phyloP scores from a whole-genome alignment of 2,888 invertebrate genomes.

The Malachius bipustulatus region DNA sequence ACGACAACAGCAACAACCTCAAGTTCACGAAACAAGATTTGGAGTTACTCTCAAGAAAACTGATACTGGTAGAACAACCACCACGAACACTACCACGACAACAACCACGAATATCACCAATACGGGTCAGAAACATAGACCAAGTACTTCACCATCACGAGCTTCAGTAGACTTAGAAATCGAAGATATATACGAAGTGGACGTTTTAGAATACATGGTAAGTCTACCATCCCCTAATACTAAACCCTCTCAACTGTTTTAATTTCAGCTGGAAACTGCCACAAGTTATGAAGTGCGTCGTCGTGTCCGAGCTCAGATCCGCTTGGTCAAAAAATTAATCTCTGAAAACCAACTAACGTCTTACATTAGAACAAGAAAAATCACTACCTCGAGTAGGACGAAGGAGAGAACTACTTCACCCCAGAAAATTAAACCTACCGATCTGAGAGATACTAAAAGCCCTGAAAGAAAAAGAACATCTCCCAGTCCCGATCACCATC shows the following conservation, averaged over 20 bases:
- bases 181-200: constrained; percentile 61
- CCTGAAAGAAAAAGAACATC: constrained; percentile 15
- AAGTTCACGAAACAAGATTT: constrained; percentile 43
- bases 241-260: constrained; percentile 13
- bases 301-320: constrained; percentile 64
- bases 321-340: constrained; percentile 53
- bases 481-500: constrained; percentile 23
- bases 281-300: constrained; percentile 66
- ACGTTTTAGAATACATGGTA: constrained; percentile 59
- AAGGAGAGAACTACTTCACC: neutral
- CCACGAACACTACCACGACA: constrained; percentile 34
- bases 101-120: constrained; percentile 21
- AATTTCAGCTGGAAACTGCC: constrained; percentile 58
- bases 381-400: constrained; percentile 6
- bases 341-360: constrained; percentile 28
- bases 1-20: neutral
- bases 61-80: constrained; percentile 41
- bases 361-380: constrained; percentile 22
- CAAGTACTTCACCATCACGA: constrained; percentile 37
- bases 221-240: constrained; percentile 31
- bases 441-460: constrained; percentile 30
- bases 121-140: constrained; percentile 38
- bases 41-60: constrained; percentile 53
- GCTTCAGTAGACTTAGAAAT: constrained; percentile 43
- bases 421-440: constrained; percentile 28